A percentile compares a stretch with the other conserved stretches of the same genome.
These are phyloP conservation scores for Murina feae DNA, from an alignment of 2,113 vertebrate genomes.

Conservation along the genomic window DNA sequence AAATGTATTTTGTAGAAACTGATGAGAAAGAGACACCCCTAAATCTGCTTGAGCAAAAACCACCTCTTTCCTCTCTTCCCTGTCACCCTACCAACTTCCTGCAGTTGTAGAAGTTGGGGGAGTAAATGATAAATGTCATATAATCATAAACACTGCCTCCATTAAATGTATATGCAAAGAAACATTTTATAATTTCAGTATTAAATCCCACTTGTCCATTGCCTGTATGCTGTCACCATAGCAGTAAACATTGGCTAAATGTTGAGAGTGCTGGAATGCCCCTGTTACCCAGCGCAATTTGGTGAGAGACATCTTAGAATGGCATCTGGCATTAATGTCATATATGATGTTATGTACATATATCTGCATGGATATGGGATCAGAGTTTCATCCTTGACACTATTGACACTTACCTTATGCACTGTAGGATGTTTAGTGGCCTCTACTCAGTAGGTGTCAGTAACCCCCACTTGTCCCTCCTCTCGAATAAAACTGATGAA, in stretches of 20 bases:
- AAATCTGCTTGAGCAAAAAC: not conserved
- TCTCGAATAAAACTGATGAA: not conserved
- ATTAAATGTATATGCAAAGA: not conserved
- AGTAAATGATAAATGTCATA: not conserved
- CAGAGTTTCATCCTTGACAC: not conserved
- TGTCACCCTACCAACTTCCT: not conserved
- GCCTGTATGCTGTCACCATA: not conserved
- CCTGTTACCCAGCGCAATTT: not conserved
- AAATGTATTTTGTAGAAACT: not conserved
- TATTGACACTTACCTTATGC: not conserved
- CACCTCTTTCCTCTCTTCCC: rapidly evolving
- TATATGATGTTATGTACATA: not conserved
- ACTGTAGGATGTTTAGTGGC: not conserved
- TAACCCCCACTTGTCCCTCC: not conserved
- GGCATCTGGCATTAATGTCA: not conserved
- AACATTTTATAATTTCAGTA: not conserved
- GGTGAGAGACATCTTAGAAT: not conserved
- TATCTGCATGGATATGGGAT: not conserved
- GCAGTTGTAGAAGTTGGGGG: not conserved
- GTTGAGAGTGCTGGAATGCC: not conserved
- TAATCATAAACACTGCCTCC: not conserved
- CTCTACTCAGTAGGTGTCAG: not conserved
- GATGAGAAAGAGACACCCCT: not conserved
- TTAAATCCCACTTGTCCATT: not conserved
- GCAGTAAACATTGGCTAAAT: not conserved